These are phyloP conservation scores for Geodia barretti DNA, from an alignment of 37 sponge, comb jelly and placozoan species.

Conservation along the genomic window DNA sequence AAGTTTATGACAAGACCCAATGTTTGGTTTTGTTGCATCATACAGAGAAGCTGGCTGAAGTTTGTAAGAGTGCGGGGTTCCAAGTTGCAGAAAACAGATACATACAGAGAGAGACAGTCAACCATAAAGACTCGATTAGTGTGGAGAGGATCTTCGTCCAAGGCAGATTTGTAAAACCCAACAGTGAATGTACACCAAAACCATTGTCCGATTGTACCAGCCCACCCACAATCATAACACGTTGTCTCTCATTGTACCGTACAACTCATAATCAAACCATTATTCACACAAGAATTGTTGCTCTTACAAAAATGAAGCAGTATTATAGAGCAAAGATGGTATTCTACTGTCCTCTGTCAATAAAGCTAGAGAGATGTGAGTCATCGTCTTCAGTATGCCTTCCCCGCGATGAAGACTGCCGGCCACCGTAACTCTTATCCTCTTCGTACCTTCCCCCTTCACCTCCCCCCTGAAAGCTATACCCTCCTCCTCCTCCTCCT, in stretches of 20 bases:
- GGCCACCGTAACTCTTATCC: not conserved
- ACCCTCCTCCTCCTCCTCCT: not conserved
- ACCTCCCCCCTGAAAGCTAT: not conserved
- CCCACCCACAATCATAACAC: too few relatives aligned
- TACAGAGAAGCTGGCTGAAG: slow-evolving; percentile 68
- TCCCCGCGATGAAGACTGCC: not conserved
- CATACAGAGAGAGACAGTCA: slow-evolving; percentile 85
- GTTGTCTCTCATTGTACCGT: too few relatives aligned
- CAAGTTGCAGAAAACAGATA: slow-evolving; percentile 57
- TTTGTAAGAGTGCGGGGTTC: slow-evolving; percentile 70
- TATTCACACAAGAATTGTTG: not conserved
- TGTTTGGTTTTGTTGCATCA: slow-evolving; percentile 19
- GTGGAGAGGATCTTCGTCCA: slow-evolving; percentile 90
- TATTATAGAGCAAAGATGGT: not conserved
- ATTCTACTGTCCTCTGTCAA: slow-evolving; percentile 11
- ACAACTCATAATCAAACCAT: too few relatives aligned
- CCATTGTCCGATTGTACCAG: too few relatives aligned
- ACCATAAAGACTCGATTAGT: slow-evolving; percentile 80
- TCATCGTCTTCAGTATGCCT: slow-evolving; percentile 6
- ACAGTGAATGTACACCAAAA: too few relatives aligned
- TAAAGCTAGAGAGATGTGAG: slow-evolving; percentile 1
- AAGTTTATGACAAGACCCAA: not conserved
- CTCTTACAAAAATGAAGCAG: not conserved
- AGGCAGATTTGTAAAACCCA: slow-evolving; percentile 68
- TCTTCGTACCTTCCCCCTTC: slow-evolving; percentile 18